Percentiles rank a stretch among this genome's conserved stretches.
Evolutionary conservation across 2,113 vertebrate species (phyloP).

Genomic region (Elaphurus davidianus): DNA sequence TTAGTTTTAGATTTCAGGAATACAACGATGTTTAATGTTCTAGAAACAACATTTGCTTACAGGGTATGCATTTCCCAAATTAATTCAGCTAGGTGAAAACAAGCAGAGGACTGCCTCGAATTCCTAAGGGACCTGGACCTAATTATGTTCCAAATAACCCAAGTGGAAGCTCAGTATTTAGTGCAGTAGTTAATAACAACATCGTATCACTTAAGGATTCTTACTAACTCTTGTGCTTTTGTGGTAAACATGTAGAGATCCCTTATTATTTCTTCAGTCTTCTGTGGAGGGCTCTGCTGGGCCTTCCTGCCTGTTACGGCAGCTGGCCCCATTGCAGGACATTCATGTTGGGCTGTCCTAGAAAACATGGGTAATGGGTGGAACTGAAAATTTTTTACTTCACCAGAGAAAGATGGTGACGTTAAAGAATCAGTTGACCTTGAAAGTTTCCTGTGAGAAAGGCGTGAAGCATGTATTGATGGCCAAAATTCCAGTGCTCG

Average conservation of each 20-base stretch:
- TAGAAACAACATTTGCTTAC: background rate
- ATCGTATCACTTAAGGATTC: background rate
- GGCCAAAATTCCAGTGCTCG: background rate
- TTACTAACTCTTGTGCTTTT: background rate
- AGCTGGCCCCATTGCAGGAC: background rate
- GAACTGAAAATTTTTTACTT: background rate
- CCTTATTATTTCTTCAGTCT: background rate
- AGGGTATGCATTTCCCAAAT: background rate
- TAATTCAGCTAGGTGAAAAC: background rate
- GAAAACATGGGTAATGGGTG: background rate
- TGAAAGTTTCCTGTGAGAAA: background rate
- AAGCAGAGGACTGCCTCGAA: background rate
- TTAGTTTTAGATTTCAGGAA: constrained; percentile 8
- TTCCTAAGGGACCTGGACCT: background rate
- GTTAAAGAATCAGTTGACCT: background rate
- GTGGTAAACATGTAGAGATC: background rate
- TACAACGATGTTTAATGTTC: background rate
- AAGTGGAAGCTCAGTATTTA: background rate
- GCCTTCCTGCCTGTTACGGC: background rate
- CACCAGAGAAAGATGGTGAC: background rate
- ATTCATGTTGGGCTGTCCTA: background rate
- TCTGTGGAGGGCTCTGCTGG: background rate
- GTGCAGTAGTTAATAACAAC: background rate
- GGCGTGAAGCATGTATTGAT: background rate
- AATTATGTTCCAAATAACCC: background rate